phyloP scores from a whole-genome alignment of 2,797 vertebrate species.

The Brachyalestes nurse region DNA sequence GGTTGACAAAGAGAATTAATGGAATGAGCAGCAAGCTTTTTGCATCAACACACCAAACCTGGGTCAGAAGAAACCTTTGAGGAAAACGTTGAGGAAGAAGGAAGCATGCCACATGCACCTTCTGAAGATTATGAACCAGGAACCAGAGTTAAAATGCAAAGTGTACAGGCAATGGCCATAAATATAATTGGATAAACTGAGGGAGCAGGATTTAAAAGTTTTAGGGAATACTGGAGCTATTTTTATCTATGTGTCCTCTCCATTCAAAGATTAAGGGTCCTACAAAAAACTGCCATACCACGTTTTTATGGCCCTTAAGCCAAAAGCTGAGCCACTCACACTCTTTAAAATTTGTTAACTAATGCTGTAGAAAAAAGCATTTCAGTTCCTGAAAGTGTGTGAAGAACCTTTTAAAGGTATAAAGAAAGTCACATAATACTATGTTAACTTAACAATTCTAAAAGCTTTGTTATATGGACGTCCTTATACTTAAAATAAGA shows the following conservation, averaged over 20 bases:
- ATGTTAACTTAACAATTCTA: too few relatives aligned
- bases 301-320: too few relatives aligned
- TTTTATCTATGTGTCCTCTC: background rate
- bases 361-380: too few relatives aligned
- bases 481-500: too few relatives aligned
- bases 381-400: too few relatives aligned
- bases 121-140: background rate
- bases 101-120: constrained; percentile 16
- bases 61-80: background rate
- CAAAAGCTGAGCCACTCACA: too few relatives aligned
- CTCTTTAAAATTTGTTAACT: too few relatives aligned
- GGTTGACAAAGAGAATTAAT: background rate
- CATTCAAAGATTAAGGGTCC: background rate
- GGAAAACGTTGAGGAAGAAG: background rate
- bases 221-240: background rate
- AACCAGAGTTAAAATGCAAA: background rate
- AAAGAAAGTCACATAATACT: too few relatives aligned
- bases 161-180: constrained; percentile 4
- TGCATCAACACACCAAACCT: background rate
- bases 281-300: too few relatives aligned
- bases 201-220: background rate
- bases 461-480: too few relatives aligned
- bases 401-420: too few relatives aligned
- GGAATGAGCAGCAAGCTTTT: background rate
- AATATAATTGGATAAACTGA: background rate